Evolutionary conservation across 2,888 invertebrate species (phyloP).

Genomic region (Noctua janthe): DNA sequence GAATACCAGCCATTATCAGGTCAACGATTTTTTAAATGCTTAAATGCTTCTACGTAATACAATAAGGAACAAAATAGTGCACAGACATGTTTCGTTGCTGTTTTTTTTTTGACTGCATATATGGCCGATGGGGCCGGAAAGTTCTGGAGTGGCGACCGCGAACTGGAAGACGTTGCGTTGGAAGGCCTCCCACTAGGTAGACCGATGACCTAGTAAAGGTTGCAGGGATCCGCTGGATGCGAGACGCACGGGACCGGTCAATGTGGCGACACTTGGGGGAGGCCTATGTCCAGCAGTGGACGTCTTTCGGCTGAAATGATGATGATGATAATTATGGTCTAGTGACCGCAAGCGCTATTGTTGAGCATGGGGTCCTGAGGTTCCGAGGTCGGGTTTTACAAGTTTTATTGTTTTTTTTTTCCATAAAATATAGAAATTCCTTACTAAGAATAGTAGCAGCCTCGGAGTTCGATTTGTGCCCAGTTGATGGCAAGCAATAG

Average conservation of each 20-base stretch:
- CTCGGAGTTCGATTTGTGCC: background rate
- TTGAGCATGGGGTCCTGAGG: background rate
- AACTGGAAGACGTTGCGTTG: too few species aligned
- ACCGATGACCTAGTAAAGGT: too few species aligned
- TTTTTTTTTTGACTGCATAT: background rate
- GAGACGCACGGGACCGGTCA: too few species aligned
- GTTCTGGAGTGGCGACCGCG: too few species aligned
- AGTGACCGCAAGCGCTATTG: background rate
- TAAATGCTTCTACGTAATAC: background rate
- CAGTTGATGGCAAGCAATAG: background rate
- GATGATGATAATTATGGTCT: background rate
- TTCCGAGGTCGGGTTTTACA: background rate
- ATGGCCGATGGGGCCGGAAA: too few species aligned
- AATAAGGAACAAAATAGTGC: background rate
- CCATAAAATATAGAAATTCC: background rate
- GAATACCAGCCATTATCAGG: slow-evolving; percentile 21
- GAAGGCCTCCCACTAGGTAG: too few species aligned
- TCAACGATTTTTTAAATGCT: slow-evolving; percentile 14
- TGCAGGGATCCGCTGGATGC: too few species aligned
- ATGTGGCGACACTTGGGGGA: too few species aligned
- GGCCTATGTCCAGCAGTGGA: too few species aligned
- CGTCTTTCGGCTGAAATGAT: too few species aligned
- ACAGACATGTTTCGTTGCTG: background rate
- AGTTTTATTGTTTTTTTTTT: background rate
- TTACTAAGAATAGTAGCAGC: background rate